These are phyloP conservation scores for Stratiolaelaps scimitus DNA, from an alignment of 1,140 invertebrate genomes.

Conservation along the genomic window DNA sequence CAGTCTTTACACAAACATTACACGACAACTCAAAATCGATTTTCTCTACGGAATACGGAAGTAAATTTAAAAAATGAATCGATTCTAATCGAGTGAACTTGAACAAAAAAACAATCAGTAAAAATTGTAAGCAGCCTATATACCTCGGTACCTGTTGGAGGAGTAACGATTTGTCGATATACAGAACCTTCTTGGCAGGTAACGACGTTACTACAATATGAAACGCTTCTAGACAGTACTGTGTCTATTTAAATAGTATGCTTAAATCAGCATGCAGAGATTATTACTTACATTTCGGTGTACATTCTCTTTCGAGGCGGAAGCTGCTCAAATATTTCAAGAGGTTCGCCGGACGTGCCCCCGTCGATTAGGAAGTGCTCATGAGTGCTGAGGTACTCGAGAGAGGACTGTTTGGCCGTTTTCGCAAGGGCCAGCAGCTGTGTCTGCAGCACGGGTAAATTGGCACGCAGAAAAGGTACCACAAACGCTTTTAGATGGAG, in stretches of 20 bases:
- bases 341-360: neutral
- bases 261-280: neutral
- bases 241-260: neutral
- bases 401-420: neutral
- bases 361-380: constrained; percentile 2
- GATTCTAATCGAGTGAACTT: too few relatives aligned
- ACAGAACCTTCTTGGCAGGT: too few relatives aligned
- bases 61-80: too few relatives aligned
- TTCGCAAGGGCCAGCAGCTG: constrained; percentile 7
- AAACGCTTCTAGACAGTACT: too few relatives aligned
- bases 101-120: too few relatives aligned
- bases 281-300: constrained; percentile 6
- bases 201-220: too few relatives aligned
- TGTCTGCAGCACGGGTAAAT: constrained; percentile 9
- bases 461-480: constrained; percentile 13
- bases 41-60: too few relatives aligned
- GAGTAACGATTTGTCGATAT: too few relatives aligned
- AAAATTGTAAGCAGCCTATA: too few relatives aligned
- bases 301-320: constrained; percentile 22
- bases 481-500: constrained; percentile 25
- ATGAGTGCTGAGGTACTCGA: constrained; percentile 14
- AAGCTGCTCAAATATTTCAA: constrained; percentile 22
- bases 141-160: too few relatives aligned
- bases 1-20: too few relatives aligned
- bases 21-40: too few relatives aligned